Base-by-base conservation (phyloP, 2,888 invertebrate genomes). In the Drosophila affinis region DNA sequence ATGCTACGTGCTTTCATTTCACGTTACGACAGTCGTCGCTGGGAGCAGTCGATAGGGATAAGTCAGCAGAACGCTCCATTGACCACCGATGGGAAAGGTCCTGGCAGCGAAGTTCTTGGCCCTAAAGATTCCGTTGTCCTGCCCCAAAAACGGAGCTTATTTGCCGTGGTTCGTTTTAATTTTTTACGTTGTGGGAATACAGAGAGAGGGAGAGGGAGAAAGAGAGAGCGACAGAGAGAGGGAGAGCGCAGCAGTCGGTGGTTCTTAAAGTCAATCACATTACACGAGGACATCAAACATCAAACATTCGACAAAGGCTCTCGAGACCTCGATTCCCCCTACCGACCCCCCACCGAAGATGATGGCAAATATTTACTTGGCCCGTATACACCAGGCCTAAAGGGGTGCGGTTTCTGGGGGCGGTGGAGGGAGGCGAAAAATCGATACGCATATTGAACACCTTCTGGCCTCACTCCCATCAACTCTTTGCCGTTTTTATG, bases 1-100 rank as follows among this genome's bases (percentile, higher is more conserved):
- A 86, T 74, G 78, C 88, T 88, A 88, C 88, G 88, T 88, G 88
- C 81, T 87, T 85, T 81, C 81, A 88, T 89, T 88, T 88, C 78
- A 78, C 53, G 77, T 83, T 75, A 75, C 79, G 75, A 64, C 79
- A 62, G 65, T 55, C 57, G 39, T 14, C 39, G 14, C 14, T 39
- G 9, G 29, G 77, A 74, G 64, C 78, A 61, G 65, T 55, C 27
- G 27, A 1, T 2, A 27, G 56, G 87, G 72, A 83, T 87, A 84
- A 83, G 85, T 87, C 89, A 76, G 85, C 71, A 39, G 62, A 75
- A 87, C 79, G 86, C 70, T 88, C 87, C 87, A 87, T 87, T 83
- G 89, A 87, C 83, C 87, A 78, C 59, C 63, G 62, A 60, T 73
- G 63, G 61, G 60, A 72, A 63, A 54, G 61, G 29, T 24, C 24